Evolutionary conservation across 2,888 invertebrate genomes (phyloP).

Genomic region (Zygaena filipendulae): DNA sequence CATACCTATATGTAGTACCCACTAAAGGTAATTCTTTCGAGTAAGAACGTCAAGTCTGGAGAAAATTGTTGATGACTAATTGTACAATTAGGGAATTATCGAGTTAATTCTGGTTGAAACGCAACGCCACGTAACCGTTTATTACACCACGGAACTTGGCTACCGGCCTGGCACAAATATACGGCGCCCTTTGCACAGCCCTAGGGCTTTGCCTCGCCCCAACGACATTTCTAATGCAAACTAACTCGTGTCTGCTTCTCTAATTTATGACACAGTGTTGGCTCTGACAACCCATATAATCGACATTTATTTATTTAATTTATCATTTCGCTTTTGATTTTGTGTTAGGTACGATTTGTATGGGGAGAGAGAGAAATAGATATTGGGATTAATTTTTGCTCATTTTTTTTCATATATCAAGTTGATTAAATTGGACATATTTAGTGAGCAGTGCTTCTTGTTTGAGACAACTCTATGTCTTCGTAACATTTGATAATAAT

Average conservation of each 20-base stretch:
- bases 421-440: too few relatives aligned
- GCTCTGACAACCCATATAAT: conserved; percentile 24
- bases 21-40: too few relatives aligned
- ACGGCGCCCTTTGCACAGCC: background rate
- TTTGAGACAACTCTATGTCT: too few relatives aligned
- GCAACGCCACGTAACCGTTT: conserved; percentile 39
- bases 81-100: conserved; percentile 62
- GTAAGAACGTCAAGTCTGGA: conserved; percentile 40
- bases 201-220: conserved; percentile 14
- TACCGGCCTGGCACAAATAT: background rate
- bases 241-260: conserved; percentile 34
- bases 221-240: conserved; percentile 48
- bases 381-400: too few relatives aligned
- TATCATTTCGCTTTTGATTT: too few relatives aligned
- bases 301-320: too few relatives aligned
- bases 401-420: too few relatives aligned
- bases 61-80: conserved; percentile 53
- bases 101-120: conserved; percentile 61
- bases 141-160: conserved; percentile 16
- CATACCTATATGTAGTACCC: too few relatives aligned
- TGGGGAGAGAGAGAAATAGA: too few relatives aligned
- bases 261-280: conserved; percentile 47
- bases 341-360: too few relatives aligned
- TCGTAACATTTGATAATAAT: too few relatives aligned
- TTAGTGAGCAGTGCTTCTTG: too few relatives aligned